phyloP scores from a whole-genome alignment of 2,888 invertebrate species.

The Epinotia demarniana region DNA sequence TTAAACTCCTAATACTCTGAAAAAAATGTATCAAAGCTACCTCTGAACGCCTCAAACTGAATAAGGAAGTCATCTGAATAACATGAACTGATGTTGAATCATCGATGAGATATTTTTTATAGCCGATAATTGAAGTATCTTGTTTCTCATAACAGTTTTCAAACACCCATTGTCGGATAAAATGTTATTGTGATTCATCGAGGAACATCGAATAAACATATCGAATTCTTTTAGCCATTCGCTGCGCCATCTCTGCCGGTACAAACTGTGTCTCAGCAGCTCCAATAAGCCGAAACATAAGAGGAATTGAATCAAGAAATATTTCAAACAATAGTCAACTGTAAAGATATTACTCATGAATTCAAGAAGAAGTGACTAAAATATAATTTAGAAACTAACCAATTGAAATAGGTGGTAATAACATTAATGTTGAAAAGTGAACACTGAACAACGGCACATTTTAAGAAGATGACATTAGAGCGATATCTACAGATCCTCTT shows the following conservation, averaged over 20 bases:
- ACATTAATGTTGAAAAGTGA: background rate
- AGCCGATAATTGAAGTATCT: background rate
- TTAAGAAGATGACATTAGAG: background rate
- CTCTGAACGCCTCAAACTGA: background rate
- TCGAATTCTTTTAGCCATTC: background rate
- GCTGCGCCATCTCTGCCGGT: background rate
- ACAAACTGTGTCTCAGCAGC: background rate
- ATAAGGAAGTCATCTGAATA: background rate
- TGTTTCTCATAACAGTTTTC: background rate
- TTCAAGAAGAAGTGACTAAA: background rate
- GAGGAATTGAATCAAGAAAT: background rate
- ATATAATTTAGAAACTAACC: background rate
- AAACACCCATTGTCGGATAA: conserved; percentile 13
- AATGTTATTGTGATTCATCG: background rate
- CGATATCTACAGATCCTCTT: conserved; percentile 16
- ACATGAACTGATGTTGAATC: background rate
- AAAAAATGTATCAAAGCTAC: too few species aligned
- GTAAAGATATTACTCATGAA: background rate
- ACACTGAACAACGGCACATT: background rate
- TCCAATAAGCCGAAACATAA: background rate
- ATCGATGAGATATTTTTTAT: background rate
- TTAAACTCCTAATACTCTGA: too few species aligned
- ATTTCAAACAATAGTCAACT: background rate
- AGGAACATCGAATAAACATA: background rate
- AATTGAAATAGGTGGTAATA: background rate